Evolutionary conservation across 2,888 invertebrate genomes (phyloP).

Genomic region (Trichogramma dendrolimi): DNA sequence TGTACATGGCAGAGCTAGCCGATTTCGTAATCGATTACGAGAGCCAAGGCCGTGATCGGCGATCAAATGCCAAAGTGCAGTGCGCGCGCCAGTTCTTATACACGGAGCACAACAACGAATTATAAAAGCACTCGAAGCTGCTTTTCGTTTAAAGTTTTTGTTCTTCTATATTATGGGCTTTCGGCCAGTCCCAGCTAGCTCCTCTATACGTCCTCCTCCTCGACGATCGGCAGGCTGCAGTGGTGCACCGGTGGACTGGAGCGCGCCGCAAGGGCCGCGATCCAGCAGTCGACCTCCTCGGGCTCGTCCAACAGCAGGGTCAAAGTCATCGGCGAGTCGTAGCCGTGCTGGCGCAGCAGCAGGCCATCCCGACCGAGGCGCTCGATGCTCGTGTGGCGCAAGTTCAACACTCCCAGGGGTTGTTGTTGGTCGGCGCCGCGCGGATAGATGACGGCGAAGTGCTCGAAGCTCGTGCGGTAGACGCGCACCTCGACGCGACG

Average conservation of each 20-base stretch:
- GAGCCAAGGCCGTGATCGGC: background rate
- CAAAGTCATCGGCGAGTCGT: conserved; percentile 60
- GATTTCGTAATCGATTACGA: too few species aligned
- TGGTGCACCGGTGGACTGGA: conserved; percentile 55
- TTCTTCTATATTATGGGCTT: conserved; percentile 3
- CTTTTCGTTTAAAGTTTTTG: background rate
- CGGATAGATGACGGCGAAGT: conserved; percentile 64
- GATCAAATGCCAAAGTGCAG: background rate
- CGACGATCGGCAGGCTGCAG: conserved; percentile 59
- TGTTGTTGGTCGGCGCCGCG: conserved; percentile 62
- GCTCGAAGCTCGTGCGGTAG: conserved; percentile 62
- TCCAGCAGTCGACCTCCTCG: conserved; percentile 60
- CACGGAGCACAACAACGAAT: background rate
- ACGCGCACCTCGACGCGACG: conserved; percentile 64
- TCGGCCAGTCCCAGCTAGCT: conserved; percentile 2
- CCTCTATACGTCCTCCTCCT: conserved; percentile 56
- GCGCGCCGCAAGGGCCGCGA: conserved; percentile 58
- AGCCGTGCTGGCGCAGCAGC: conserved; percentile 61
- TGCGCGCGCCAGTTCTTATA: background rate
- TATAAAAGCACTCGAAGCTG: background rate
- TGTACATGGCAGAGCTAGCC: too few species aligned
- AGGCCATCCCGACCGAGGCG: conserved; percentile 56
- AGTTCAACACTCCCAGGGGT: conserved; percentile 61
- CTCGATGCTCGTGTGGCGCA: conserved; percentile 60
- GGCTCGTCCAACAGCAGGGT: conserved; percentile 59